phyloP scores from a whole-genome alignment of 2,797 vertebrate genomes.

The Sebastes diploproa region DNA sequence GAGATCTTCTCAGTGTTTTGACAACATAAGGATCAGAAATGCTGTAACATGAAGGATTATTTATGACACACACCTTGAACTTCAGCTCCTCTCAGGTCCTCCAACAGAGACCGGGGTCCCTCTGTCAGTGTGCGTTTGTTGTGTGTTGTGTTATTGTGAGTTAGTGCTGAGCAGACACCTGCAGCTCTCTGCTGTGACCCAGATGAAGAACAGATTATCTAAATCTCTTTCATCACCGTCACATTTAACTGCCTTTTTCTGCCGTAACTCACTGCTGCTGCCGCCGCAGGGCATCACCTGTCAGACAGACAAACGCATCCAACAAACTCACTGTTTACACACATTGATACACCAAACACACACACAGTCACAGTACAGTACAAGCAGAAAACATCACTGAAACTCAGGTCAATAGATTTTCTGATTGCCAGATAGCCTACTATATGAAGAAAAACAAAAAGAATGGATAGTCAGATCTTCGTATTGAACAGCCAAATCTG shows the following conservation, averaged over 20 bases:
- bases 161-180: slow-evolving; percentile 52
- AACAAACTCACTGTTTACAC: no score
- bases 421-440: no score
- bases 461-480: no score
- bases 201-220: slow-evolving; percentile 71
- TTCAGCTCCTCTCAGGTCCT: neutral
- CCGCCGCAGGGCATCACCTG: slow-evolving; percentile 1
- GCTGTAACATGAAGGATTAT: neutral
- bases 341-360: neutral
- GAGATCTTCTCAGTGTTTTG: neutral
- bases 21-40: neutral
- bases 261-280: neutral
- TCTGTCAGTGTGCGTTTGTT: neutral
- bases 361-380: neutral
- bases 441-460: no score
- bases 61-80: neutral
- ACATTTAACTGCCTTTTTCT: slow-evolving; percentile 50
- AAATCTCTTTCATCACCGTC: slow-evolving; percentile 52
- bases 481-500: no score
- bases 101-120: neutral
- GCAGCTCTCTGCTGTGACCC: slow-evolving; percentile 59
- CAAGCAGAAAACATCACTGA: no score
- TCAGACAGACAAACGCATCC: neutral
- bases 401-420: no score
- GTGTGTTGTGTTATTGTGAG: neutral